Evolutionary conservation across 92 coral and sea anemone species (phyloP).

Genomic region (Phenganax subtilis): DNA sequence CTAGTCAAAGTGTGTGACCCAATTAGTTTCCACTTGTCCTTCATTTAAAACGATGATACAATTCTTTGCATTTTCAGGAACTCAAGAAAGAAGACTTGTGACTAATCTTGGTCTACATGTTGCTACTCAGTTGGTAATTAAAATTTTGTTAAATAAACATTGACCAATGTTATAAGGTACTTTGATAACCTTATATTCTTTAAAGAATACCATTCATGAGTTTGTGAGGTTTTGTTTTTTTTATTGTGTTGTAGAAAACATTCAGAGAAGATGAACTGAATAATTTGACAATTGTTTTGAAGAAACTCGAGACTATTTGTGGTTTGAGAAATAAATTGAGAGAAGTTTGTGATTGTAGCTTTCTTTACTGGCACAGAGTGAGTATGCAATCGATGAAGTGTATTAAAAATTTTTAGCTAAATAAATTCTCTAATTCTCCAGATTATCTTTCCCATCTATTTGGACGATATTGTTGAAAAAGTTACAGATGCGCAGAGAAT

Average conservation of each 20-base stretch:
- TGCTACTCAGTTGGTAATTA: slow-evolving; percentile 77
- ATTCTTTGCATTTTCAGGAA: slow-evolving; percentile 45
- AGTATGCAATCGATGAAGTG: neutral
- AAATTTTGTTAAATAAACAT: neutral
- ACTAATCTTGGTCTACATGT: slow-evolving; percentile 83
- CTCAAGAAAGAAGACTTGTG: slow-evolving; percentile 82
- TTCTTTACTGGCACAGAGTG: slow-evolving; percentile 91
- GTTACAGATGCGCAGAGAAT: slow-evolving; percentile 85
- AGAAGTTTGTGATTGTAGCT: slow-evolving; percentile 79
- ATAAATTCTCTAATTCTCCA: slow-evolving; percentile 8
- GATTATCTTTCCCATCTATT: slow-evolving; percentile 82
- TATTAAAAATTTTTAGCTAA: neutral
- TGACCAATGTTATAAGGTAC: neutral
- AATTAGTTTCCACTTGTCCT: neutral
- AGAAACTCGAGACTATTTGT: slow-evolving; percentile 75
- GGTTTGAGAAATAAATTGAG: slow-evolving; percentile 64
- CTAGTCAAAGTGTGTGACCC: neutral
- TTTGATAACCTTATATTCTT: no score
- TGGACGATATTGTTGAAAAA: slow-evolving; percentile 78
- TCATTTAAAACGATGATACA: no score
- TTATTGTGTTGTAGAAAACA: slow-evolving; percentile 51
- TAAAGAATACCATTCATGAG: no score
- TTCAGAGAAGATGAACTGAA: slow-evolving; percentile 89
- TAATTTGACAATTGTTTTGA: slow-evolving; percentile 61
- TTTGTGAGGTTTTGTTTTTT: neutral